Conservation (phyloP, 1,140 invertebrate genomes). For the Drosophila pseudoananassae region DNA sequence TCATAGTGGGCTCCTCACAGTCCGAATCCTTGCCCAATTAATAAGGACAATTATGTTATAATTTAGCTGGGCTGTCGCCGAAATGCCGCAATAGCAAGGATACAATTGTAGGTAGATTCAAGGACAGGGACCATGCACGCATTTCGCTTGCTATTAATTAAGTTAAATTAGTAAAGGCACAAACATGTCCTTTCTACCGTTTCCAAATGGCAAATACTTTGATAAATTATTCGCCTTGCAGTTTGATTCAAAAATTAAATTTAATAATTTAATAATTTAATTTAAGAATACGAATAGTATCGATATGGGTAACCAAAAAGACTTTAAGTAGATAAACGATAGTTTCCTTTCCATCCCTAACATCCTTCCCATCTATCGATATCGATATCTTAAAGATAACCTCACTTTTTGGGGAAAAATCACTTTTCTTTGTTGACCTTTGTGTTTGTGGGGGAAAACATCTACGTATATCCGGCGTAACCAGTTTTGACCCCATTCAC, state of each 20-base stretch:
- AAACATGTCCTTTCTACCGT: neutral
- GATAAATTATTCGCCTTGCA: no score
- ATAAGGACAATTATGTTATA: neutral
- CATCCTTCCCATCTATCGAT: no score
- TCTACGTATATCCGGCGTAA: neutral
- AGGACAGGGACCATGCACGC: neutral
- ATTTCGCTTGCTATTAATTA: neutral
- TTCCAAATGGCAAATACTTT: no score
- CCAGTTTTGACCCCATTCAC: slow-evolving; percentile 20
- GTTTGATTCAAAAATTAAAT: no score
- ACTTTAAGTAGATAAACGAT: no score
- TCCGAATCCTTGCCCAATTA: neutral
- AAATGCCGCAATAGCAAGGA: neutral
- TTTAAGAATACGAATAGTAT: no score
- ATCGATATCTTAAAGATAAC: no score
- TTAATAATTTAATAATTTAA: no score
- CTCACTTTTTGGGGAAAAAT: neutral
- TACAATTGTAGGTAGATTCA: neutral
- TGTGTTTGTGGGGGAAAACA: slow-evolving; percentile 1
- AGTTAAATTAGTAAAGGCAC: neutral
- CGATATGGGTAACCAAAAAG: no score
- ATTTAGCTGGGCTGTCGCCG: neutral
- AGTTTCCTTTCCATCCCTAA: no score
- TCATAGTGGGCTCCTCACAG: no score
- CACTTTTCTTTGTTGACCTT: slow-evolving; percentile 17